Evolutionary conservation across 2,113 vertebrate genomes (phyloP).

Genomic region (Zeus faber): DNA sequence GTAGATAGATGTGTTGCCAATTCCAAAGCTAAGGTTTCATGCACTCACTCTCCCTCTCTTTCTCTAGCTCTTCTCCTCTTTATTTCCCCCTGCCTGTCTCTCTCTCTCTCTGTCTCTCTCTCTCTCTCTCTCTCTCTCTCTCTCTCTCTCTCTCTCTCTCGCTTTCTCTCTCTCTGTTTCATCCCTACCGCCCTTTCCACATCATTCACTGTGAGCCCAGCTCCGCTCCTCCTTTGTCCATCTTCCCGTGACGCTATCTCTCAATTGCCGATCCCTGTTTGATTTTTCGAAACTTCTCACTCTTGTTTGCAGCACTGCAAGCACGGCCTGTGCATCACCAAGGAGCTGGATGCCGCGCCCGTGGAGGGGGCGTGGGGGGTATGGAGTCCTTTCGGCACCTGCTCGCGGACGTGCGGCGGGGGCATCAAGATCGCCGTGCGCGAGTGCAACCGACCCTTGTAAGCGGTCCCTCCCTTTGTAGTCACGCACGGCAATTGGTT

Average conservation of each 20-base stretch:
- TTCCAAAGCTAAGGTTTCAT: slow-evolving; percentile 31
- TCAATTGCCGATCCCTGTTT: neutral
- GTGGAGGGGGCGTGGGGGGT: slow-evolving; percentile 91
- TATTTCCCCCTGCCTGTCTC: neutral
- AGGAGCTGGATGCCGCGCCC: slow-evolving; percentile 79
- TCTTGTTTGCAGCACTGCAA: slow-evolving; percentile 85
- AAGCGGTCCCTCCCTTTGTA: slow-evolving; percentile 69
- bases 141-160: neutral
- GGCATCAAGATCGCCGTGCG: slow-evolving; percentile 91
- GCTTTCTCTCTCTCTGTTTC: neutral
- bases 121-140: neutral
- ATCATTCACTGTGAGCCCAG: neutral
- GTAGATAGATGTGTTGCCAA: slow-evolving; percentile 48
- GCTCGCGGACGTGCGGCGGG: slow-evolving; percentile 91
- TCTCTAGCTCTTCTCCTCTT: neutral
- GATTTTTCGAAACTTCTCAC: neutral
- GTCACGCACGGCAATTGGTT: slow-evolving; percentile 49
- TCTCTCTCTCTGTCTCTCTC: neutral
- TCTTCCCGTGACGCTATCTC: neutral
- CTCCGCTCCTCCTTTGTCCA: neutral
- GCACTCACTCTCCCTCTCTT: slow-evolving; percentile 10
- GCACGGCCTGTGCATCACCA: slow-evolving; percentile 88
- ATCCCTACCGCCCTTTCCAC: neutral
- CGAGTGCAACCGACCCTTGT: slow-evolving; percentile 95
- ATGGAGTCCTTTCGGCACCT: slow-evolving; percentile 94